Evolutionary conservation across 2,113 vertebrate genomes (phyloP).

Genomic region (Pomatorhinus ruficollis): DNA sequence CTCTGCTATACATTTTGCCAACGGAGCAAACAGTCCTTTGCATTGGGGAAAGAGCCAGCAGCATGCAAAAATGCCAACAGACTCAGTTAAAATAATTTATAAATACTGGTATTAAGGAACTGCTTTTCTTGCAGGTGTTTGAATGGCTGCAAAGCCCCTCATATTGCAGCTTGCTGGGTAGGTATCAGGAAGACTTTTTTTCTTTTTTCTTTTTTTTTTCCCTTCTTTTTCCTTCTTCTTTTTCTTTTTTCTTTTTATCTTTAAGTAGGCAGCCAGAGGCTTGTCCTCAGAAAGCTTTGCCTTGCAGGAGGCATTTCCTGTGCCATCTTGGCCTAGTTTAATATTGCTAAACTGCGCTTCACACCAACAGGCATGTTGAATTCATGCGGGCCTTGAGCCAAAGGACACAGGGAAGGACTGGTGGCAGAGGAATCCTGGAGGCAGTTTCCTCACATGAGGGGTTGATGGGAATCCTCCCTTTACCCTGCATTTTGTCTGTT

Average conservation of each 20-base stretch:
- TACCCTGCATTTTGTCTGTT: neutral
- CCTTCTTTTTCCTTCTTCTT: too few relatives aligned
- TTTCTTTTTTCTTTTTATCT: neutral
- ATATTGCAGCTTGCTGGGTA: neutral
- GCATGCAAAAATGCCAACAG: neutral
- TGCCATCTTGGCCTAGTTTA: neutral
- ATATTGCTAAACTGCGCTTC: neutral
- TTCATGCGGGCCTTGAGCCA: neutral
- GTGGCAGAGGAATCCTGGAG: neutral
- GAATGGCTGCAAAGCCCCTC: neutral
- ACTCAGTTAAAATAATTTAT: neutral
- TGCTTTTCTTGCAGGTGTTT: neutral
- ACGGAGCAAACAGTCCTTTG: neutral
- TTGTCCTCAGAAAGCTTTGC: neutral
- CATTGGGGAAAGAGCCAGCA: neutral
- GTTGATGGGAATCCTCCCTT: neutral
- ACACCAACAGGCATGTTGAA: rapidly evolving
- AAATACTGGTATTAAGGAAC: neutral
- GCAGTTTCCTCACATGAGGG: neutral
- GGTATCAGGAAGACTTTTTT: neutral
- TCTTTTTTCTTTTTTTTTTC: neutral
- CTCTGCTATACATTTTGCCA: neutral
- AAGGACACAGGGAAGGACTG: neutral
- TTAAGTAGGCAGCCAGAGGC: neutral
- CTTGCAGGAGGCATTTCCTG: neutral